Base-by-base conservation (phyloP, 2,113 vertebrate species). In the Paradoxurus hermaphroditus region DNA sequence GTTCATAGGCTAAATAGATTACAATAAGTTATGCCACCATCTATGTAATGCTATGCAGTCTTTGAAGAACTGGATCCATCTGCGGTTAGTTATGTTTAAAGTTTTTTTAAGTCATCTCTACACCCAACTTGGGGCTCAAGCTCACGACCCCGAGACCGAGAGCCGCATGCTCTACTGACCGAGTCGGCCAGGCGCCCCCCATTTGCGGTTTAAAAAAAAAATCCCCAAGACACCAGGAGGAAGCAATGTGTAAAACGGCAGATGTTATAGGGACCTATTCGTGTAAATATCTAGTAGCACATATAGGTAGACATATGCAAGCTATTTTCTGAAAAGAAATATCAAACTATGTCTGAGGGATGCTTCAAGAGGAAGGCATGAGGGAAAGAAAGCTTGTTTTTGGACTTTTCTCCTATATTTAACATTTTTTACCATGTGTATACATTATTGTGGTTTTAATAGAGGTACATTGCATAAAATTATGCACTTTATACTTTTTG, bases 241-340 rank as follows among this genome's bases (percentile, higher is more conserved):
- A 75, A 86, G 56, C 65, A 91, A 86, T 39, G 72, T 82, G n/a
- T n/a, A 96, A 91, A 91, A 77, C 41, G 56, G 41, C 86, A 63
- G 51, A 41, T 86, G 19, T 51, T 87, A n/a, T 29, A 91, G 65
- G 27, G 86, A 87, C 34, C 21, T 23, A 87, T 83, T 77, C 29
- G 12, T 77, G 15, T 68, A 77, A 10, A 62, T 59, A n/a, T 87
- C 68, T 86, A 72, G 14, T 2, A 7, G 39, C 70, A 73, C 70
- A 81, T 39, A 63, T 56, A 86, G 63, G 51, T 62, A 63, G 51
- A 31, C 56, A 86, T 31, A 81, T 13, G 31, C 51, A 39, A 81
- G 63, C 15, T 78, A 53, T 73, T 91, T 81, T 63, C 65, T 65
- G 73, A 62, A 91, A 81, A 86, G 63, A 65, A 96, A 67, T 81